Evolutionary conservation across 2,113 vertebrate species (phyloP).

Genomic region (Pituophis catenifer): DNA sequence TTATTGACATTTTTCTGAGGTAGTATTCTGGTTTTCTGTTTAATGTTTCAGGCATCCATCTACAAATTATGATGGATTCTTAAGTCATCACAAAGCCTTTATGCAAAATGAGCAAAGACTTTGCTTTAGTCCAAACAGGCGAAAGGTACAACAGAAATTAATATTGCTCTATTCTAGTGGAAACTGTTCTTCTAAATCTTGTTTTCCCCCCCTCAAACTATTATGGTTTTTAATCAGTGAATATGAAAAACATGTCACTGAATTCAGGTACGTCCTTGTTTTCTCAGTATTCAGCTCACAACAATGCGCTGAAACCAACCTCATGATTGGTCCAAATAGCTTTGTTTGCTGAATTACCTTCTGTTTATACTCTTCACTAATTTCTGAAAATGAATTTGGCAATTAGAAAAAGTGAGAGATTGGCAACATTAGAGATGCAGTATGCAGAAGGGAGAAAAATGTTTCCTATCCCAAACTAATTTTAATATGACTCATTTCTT

Average conservation of each 20-base stretch:
- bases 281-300: constrained; percentile 5
- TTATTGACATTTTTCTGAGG: constrained; percentile 43
- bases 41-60: neutral
- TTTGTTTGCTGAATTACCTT: constrained; percentile 24
- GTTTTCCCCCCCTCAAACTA: neutral
- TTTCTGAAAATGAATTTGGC: constrained; percentile 52
- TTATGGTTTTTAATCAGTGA: neutral
- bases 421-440: constrained; percentile 37
- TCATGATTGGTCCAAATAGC: neutral
- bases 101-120: neutral
- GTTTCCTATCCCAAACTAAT: constrained; percentile 62
- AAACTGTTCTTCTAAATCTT: neutral
- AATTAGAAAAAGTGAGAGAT: constrained; percentile 52
- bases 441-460: constrained; percentile 27
- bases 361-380: constrained; percentile 6
- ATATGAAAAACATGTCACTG: neutral
- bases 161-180: neutral
- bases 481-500: constrained; percentile 61
- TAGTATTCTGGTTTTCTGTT: neutral
- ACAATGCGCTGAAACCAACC: constrained; percentile 10
- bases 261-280: neutral
- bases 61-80: constrained; percentile 13
- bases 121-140: neutral
- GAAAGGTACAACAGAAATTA: neutral
- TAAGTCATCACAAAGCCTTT: neutral